Conservation (phyloP, 2,888 invertebrate species). For the Blera fallax region DNA sequence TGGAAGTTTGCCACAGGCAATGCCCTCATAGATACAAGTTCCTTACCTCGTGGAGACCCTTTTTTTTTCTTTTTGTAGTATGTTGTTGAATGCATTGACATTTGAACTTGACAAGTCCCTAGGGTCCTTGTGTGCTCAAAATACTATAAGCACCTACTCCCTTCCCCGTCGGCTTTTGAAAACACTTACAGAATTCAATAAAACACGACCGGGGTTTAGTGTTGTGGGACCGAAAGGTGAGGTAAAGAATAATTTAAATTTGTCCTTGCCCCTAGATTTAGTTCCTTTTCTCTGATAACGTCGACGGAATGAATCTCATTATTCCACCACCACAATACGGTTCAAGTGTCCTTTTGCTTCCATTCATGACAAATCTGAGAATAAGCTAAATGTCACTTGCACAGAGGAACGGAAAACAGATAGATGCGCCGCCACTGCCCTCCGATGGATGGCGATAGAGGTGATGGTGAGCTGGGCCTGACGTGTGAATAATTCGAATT, state of each 20-base stretch:
- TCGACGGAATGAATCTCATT: constrained; percentile 39
- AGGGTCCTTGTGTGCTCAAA: constrained; percentile 52
- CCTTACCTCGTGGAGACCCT: constrained; percentile 22
- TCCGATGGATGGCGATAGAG: constrained; percentile 35
- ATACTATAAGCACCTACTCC: constrained; percentile 27
- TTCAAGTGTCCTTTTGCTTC: constrained; percentile 55
- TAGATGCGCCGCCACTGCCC: constrained; percentile 37
- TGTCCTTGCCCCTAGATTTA: constrained; percentile 46
- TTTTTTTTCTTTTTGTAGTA: constrained; percentile 8
- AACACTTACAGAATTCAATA: constrained; percentile 42
- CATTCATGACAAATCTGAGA: constrained; percentile 66
- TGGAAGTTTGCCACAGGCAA: constrained; percentile 25
- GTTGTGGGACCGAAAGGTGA: constrained; percentile 26
- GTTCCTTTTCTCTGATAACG: neutral
- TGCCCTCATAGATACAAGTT: constrained; percentile 14
- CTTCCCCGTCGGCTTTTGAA: neutral
- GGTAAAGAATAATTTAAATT: constrained; percentile 50
- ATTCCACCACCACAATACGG: constrained; percentile 34
- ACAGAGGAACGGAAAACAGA: constrained; percentile 5
- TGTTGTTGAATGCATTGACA: constrained; percentile 67
- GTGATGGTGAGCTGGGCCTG: constrained; percentile 47
- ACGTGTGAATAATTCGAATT: constrained; percentile 72
- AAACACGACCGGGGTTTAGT: neutral
- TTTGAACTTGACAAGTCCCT: constrained; percentile 68
- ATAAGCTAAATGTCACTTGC: constrained; percentile 69